These are phyloP conservation scores for Scrobipalpa atriplicella DNA, from an alignment of 2,888 invertebrate species.

Conservation along the genomic window DNA sequence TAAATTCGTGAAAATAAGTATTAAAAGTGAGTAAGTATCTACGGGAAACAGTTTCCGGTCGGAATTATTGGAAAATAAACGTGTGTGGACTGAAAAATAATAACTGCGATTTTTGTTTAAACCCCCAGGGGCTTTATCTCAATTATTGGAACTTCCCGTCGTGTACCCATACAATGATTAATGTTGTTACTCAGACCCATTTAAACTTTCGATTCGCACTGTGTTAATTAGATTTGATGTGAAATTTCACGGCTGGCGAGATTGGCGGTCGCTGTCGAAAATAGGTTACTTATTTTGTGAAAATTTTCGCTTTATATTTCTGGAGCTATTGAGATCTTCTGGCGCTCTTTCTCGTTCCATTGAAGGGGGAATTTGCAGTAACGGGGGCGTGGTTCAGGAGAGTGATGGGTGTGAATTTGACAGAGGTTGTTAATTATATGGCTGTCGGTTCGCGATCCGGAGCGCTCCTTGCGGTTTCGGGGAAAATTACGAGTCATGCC, in stretches of 20 bases:
- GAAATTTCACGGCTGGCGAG: constrained; percentile 32
- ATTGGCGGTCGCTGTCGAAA: constrained; percentile 24
- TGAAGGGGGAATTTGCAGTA: constrained; percentile 53
- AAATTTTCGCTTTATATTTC: constrained; percentile 32
- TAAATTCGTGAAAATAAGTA: background rate
- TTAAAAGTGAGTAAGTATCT: background rate
- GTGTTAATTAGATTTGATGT: constrained; percentile 38
- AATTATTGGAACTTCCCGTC: constrained; percentile 30
- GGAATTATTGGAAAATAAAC: constrained; percentile 12
- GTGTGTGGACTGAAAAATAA: constrained; percentile 23
- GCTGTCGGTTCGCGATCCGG: constrained; percentile 54
- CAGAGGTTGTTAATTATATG: constrained; percentile 74
- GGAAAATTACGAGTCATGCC: constrained; percentile 60
- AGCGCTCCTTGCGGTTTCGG: constrained; percentile 52
- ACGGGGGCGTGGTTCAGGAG: constrained; percentile 44
- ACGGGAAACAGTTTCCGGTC: background rate
- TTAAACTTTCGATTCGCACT: constrained; percentile 40
- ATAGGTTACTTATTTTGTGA: constrained; percentile 9
- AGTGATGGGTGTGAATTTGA: constrained; percentile 73
- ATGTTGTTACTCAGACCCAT: constrained; percentile 34
- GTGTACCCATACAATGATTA: constrained; percentile 29
- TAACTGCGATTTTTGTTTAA: constrained; percentile 25
- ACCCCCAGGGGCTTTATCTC: constrained; percentile 27
- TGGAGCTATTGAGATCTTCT: constrained; percentile 34
- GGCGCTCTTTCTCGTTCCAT: constrained; percentile 39